Evolutionary conservation across 1,140 invertebrate genomes (phyloP).

Genomic region (Calliopsis andreniformis): DNA sequence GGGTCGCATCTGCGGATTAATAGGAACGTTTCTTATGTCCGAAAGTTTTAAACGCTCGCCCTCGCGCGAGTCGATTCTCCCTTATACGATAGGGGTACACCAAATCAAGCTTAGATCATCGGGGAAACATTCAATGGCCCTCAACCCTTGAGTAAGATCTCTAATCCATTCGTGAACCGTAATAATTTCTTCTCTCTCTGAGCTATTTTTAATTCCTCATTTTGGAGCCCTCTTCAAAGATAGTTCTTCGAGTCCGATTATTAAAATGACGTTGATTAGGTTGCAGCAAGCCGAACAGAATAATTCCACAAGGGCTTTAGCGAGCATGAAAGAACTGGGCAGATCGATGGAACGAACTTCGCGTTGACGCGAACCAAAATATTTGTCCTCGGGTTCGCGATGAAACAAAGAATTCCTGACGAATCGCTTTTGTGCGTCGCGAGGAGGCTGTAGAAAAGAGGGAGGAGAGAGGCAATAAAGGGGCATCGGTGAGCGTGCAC

Average conservation of each 20-base stretch:
- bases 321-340: neutral
- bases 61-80: neutral
- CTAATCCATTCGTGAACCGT: too few relatives aligned
- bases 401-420: conserved; percentile 43
- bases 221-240: too few relatives aligned
- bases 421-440: conserved; percentile 48
- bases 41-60: conserved; percentile 21
- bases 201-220: too few relatives aligned
- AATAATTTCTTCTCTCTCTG: too few relatives aligned
- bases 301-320: too few relatives aligned
- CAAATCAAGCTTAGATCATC: neutral
- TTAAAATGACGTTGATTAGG: too few relatives aligned
- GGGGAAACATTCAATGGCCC: neutral
- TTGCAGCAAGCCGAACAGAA: too few relatives aligned
- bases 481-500: conserved; percentile 40
- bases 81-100: neutral
- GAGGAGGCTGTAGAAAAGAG: conserved; percentile 27
- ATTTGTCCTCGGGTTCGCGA: conserved; percentile 52
- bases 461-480: conserved; percentile 50
- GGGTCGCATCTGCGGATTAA: conserved; percentile 72
- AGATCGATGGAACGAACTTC: neutral
- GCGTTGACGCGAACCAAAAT: conserved; percentile 50
- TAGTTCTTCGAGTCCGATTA: too few relatives aligned
- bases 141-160: too few relatives aligned
- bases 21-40: conserved; percentile 28